phyloP scores from a whole-genome alignment of 2,888 invertebrate genomes.

The Coleophora deauratella region DNA sequence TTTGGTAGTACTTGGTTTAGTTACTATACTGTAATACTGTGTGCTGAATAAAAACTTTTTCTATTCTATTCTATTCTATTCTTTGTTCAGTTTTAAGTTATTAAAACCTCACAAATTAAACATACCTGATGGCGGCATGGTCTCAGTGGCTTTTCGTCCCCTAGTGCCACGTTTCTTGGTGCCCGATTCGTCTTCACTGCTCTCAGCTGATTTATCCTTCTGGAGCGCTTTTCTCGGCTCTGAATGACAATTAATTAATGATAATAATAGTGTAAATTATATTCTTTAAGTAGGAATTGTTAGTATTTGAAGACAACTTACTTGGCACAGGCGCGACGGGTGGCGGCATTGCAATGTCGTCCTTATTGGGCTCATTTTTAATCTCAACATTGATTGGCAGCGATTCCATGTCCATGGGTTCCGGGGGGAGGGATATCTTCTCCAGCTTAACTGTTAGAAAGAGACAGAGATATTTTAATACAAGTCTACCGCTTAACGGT shows the following conservation, averaged over 20 bases:
- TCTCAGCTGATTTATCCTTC: slow-evolving; percentile 34
- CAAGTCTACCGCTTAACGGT: too few relatives aligned
- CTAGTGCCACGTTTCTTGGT: slow-evolving; percentile 28
- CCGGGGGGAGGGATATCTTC: slow-evolving; percentile 44
- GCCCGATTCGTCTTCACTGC: slow-evolving; percentile 27
- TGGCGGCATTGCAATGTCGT: slow-evolving; percentile 56
- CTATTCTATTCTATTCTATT: too few relatives aligned
- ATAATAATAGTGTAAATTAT: too few relatives aligned
- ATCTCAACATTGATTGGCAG: slow-evolving; percentile 28
- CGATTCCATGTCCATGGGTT: slow-evolving; percentile 39
- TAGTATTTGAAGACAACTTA: too few relatives aligned
- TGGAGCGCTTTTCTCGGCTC: slow-evolving; percentile 37
- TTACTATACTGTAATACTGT: too few relatives aligned
- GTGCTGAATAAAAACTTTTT: too few relatives aligned
- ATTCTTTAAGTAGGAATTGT: too few relatives aligned
- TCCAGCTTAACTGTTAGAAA: slow-evolving; percentile 50
- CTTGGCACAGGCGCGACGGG: slow-evolving; percentile 47
- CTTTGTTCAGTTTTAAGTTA: too few relatives aligned
- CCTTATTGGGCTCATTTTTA: slow-evolving; percentile 32
- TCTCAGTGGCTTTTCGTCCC: slow-evolving; percentile 35
- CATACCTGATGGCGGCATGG: slow-evolving; percentile 16
- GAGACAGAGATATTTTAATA: too few relatives aligned
- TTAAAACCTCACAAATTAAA: too few relatives aligned
- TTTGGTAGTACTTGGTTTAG: too few relatives aligned
- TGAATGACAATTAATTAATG: slow-evolving; percentile 12